Conservation (phyloP, 92 coral and sea anemone genomes). For the Paragorgia papillata region DNA sequence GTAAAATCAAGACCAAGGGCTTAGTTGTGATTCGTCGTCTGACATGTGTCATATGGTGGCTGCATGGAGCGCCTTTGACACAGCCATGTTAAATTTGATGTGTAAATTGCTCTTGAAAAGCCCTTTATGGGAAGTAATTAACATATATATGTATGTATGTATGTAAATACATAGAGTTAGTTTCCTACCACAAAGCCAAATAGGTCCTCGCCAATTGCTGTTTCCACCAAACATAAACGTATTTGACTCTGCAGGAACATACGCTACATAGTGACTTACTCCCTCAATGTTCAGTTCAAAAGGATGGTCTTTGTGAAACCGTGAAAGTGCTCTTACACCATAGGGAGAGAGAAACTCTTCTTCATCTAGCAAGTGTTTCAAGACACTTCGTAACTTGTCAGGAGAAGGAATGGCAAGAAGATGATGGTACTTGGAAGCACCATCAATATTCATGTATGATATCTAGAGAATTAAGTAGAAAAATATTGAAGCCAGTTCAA, state of each 20-base stretch:
- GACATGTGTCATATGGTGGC: no score
- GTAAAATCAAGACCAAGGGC: no score
- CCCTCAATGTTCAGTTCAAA: conserved; percentile 67
- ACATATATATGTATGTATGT: no score
- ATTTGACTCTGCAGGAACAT: conserved; percentile 93
- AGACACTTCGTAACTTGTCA: conserved; percentile 82
- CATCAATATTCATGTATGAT: conserved; percentile 74
- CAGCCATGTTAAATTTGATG: no score
- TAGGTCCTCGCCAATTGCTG: conserved; percentile 99
- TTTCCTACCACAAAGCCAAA: conserved; percentile 92
- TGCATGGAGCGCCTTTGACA: no score
- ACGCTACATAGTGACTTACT: conserved; percentile 73
- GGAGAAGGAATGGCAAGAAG: conserved; percentile 92
- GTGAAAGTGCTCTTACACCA: conserved; percentile 92
- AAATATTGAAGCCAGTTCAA: no score
- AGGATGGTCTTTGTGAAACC: conserved; percentile 87
- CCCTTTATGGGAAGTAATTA: no score
- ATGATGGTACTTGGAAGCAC: conserved; percentile 76
- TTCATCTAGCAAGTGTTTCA: conserved; percentile 83
- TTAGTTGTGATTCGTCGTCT: no score
- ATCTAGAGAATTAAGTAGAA: conserved; percentile 61
- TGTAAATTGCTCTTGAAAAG: no score
- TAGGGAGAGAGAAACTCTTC: conserved; percentile 94
- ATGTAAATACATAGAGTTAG: no score
- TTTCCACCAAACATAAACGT: conserved; percentile 96